These are phyloP conservation scores for Euglossa dilemma DNA, from an alignment of 1,140 invertebrate genomes.

Conservation along the genomic window DNA sequence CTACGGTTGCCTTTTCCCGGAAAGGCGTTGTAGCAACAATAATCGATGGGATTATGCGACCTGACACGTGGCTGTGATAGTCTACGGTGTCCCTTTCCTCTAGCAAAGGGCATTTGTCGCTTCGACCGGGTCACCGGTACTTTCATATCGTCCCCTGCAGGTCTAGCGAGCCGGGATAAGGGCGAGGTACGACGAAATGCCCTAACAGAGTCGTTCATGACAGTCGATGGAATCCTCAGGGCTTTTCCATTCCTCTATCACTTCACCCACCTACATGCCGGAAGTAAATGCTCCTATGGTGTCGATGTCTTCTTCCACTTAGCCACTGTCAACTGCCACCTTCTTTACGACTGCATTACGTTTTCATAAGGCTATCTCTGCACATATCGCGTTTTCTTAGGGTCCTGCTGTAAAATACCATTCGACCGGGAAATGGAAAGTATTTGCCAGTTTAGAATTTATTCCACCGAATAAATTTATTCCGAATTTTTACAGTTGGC, in stretches of 20 bases:
- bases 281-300: slow-evolving; percentile 30
- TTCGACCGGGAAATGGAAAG: not conserved
- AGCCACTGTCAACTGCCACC: not conserved
- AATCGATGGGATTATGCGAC: slow-evolving; percentile 23
- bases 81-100: not conserved
- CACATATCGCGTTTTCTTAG: no score
- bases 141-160: not conserved
- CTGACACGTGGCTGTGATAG: slow-evolving; percentile 46
- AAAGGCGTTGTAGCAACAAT: slow-evolving; percentile 4
- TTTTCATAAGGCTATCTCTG: not conserved
- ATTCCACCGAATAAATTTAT: no score
- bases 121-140: slow-evolving; percentile 22
- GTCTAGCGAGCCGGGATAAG: slow-evolving; percentile 14
- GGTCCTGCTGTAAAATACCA: no score
- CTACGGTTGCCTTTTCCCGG: not conserved
- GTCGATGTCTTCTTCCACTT: slow-evolving; percentile 12
- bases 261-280: slow-evolving; percentile 18
- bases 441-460: no score
- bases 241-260: not conserved
- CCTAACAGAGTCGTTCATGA: slow-evolving; percentile 31
- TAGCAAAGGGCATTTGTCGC: not conserved
- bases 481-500: no score
- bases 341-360: not conserved
- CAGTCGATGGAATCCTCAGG: slow-evolving; percentile 52
- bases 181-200: slow-evolving; percentile 29